phyloP scores from a whole-genome alignment of 2,113 vertebrate genomes.

The Datnioides undecimradiatus region DNA sequence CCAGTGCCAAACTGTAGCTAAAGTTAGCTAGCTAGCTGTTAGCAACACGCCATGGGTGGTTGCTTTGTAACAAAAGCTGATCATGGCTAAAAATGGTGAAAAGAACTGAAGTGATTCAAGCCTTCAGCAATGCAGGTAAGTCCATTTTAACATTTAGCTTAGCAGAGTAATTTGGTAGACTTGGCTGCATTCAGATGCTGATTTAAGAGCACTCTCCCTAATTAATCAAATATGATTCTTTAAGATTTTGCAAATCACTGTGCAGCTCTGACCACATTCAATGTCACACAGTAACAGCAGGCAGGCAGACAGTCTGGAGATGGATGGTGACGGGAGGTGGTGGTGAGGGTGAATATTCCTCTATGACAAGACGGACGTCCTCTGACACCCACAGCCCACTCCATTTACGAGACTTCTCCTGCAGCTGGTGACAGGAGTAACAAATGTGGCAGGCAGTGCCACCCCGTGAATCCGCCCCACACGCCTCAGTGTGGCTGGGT shows the following conservation, averaged over 20 bases:
- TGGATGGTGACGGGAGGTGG: not conserved
- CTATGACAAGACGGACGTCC: constrained; percentile 45
- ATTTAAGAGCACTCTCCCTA: not conserved
- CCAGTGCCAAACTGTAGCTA: too few species aligned
- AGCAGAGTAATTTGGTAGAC: too few species aligned
- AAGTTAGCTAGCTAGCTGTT: too few species aligned
- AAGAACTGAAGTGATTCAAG: not conserved
- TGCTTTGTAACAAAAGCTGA: too few species aligned
- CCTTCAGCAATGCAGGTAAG: not conserved
- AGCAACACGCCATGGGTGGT: too few species aligned
- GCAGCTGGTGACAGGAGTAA: constrained; percentile 56
- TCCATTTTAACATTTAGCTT: too few species aligned
- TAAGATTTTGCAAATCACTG: constrained; percentile 14
- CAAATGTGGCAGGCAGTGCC: constrained; percentile 43
- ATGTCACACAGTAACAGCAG: constrained; percentile 6
- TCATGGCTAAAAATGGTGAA: too few species aligned
- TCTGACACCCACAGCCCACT: constrained; percentile 56
- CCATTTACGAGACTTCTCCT: constrained; percentile 41
- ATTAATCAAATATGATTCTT: not conserved
- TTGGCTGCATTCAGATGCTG: not conserved
- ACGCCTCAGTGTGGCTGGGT: constrained; percentile 4
- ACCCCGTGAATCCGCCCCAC: constrained; percentile 41
- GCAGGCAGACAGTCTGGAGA: constrained; percentile 22
- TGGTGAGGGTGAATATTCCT: constrained; percentile 1
- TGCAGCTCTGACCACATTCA: constrained; percentile 18